These are phyloP conservation scores for Ictalurus furcatus DNA, from an alignment of 2,113 vertebrate genomes.

Conservation along the genomic window DNA sequence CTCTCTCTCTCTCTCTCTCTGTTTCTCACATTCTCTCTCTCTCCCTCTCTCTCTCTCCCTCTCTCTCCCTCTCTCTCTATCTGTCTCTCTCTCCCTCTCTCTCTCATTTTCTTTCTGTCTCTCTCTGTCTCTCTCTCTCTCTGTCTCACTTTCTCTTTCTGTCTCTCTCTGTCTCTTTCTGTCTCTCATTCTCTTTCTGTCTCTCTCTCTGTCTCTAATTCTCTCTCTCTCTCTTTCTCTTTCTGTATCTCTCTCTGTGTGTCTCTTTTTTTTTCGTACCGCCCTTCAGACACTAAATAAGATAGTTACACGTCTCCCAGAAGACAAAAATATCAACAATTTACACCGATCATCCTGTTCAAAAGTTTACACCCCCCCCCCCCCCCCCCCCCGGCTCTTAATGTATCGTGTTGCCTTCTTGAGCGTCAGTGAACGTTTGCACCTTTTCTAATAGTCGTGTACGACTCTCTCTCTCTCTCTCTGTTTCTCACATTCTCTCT, in stretches of 20 bases:
- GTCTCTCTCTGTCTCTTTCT: not conserved
- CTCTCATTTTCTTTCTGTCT: not conserved
- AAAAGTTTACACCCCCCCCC: too few species aligned
- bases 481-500: not conserved
- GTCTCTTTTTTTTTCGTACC: too few species aligned
- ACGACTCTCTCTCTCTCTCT: not conserved
- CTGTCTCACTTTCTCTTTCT: not conserved
- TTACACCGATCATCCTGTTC: too few species aligned
- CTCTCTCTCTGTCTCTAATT: not conserved
- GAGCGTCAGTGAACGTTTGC: too few species aligned
- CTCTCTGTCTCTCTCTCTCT: not conserved
- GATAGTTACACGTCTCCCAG: too few species aligned
- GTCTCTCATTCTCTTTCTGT: not conserved
- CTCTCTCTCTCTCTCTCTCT: slow-evolving; percentile 18
- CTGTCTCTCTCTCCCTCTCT: not conserved
- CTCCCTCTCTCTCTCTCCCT: not conserved
- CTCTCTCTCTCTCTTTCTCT: slow-evolving; percentile 4
- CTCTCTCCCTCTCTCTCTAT: not conserved
- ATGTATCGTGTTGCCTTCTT: too few species aligned
- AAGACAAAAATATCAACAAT: too few species aligned
- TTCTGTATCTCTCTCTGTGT: not conserved
- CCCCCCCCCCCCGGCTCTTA: too few species aligned
- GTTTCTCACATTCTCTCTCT: not conserved
- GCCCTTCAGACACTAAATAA: too few species aligned
- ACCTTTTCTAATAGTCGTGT: too few species aligned